These are phyloP conservation scores for Phallusia fumigata DNA, from an alignment of 23 tunicate genomes.

Conservation along the genomic window DNA sequence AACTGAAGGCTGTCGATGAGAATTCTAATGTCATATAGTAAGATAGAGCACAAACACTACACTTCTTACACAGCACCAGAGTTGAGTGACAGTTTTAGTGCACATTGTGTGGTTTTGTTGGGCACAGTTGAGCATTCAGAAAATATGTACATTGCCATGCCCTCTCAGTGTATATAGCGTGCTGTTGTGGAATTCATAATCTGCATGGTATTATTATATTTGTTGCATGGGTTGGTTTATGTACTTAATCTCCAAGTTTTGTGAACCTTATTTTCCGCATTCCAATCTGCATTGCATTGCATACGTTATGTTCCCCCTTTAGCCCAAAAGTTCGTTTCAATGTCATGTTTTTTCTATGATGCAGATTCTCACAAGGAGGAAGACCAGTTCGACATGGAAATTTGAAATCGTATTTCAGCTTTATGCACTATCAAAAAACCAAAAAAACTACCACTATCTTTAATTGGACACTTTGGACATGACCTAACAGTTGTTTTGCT, in stretches of 20 bases:
- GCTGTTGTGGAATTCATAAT: background rate
- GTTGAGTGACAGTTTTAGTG: background rate
- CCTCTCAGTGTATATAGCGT: too few relatives aligned
- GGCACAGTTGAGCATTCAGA: background rate
- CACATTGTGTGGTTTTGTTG: background rate
- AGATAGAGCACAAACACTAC: background rate
- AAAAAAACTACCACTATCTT: background rate
- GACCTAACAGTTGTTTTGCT: background rate
- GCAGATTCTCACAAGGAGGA: conserved; percentile 48
- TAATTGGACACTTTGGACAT: conserved; percentile 10
- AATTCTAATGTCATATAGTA: conserved; percentile 13
- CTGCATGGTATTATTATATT: background rate
- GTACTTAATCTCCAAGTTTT: background rate
- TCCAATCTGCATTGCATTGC: background rate
- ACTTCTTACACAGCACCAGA: too few relatives aligned
- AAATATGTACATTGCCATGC: background rate
- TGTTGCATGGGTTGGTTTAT: background rate
- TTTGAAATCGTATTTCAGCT: conserved; percentile 14
- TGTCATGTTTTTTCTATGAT: conserved; percentile 6
- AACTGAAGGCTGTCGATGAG: conserved; percentile 7
- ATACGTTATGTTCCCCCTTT: background rate
- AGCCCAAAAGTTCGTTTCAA: background rate
- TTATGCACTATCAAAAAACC: background rate
- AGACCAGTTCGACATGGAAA: conserved; percentile 57
- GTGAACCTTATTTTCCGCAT: background rate